Conservation (phyloP, 2,888 invertebrate genomes). For the Melanargia galathea region DNA sequence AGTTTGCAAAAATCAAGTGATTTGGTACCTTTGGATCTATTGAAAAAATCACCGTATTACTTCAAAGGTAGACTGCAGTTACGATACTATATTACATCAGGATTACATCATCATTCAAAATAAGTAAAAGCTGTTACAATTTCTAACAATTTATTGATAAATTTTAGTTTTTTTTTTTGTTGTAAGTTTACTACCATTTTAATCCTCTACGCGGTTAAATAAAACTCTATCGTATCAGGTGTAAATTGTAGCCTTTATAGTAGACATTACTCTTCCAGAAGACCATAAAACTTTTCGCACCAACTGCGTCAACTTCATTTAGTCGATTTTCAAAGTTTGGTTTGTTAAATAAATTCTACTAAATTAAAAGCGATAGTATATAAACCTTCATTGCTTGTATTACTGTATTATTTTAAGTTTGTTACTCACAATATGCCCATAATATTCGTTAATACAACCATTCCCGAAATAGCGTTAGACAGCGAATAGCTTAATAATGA, state of each 20-base stretch:
- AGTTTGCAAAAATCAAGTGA: too few relatives aligned
- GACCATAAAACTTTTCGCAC: slow-evolving; percentile 25
- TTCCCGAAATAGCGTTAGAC: slow-evolving; percentile 13
- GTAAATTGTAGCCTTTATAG: slow-evolving; percentile 14
- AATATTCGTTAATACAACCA: background rate
- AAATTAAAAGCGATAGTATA: background rate
- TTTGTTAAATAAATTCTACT: too few relatives aligned
- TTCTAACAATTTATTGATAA: too few relatives aligned
- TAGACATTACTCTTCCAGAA: slow-evolving; percentile 17
- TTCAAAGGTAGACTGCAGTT: too few relatives aligned
- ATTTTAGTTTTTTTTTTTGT: background rate
- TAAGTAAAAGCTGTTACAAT: too few relatives aligned
- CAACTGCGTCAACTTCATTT: slow-evolving; percentile 24
- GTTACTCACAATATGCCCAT: background rate
- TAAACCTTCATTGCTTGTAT: background rate
- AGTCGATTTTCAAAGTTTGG: slow-evolving; percentile 13
- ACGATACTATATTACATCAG: too few relatives aligned
- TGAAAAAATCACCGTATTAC: too few relatives aligned
- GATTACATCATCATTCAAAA: too few relatives aligned
- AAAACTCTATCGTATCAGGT: slow-evolving; percentile 10
- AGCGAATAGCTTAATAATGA: slow-evolving; percentile 8
- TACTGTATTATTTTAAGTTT: background rate
- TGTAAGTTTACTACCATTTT: background rate
- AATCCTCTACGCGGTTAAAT: background rate
- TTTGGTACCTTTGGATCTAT: too few relatives aligned